These are phyloP conservation scores for Cassiopea xamachana DNA, from an alignment of 30 jellyfish, hydroid and myxozoan species.

Conservation along the genomic window DNA sequence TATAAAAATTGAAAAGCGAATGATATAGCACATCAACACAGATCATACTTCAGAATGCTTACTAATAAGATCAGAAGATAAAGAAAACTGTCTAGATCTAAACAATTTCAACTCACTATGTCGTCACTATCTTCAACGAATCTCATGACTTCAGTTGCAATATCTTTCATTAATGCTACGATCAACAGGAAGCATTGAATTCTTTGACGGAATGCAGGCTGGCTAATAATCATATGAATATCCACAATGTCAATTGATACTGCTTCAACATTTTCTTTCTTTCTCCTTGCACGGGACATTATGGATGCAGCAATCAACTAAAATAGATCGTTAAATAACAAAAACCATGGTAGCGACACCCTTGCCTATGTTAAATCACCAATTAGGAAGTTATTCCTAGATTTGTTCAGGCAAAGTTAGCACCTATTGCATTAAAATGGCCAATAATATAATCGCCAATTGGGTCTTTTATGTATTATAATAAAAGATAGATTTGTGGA, in stretches of 20 bases:
- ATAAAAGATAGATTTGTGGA: no score
- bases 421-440: no score
- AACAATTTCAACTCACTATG: neutral
- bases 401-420: no score
- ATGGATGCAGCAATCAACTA: slow-evolving; percentile 19
- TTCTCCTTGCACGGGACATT: slow-evolving; percentile 17
- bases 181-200: slow-evolving; percentile 26
- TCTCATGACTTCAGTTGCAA: neutral
- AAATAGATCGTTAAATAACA: neutral
- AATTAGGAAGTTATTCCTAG: no score
- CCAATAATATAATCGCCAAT: no score
- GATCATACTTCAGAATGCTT: no score
- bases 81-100: neutral
- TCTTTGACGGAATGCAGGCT: slow-evolving; percentile 42
- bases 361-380: no score
- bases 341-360: neutral
- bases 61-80: no score
- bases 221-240: slow-evolving; percentile 15
- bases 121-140: slow-evolving; percentile 26
- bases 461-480: no score
- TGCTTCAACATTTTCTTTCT: neutral
- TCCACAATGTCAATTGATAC: slow-evolving; percentile 32
- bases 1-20: no score
- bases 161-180: neutral
- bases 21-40: no score